phyloP scores from a whole-genome alignment of 2,888 invertebrate genomes.

The Scaptomyza caliginosa region DNA sequence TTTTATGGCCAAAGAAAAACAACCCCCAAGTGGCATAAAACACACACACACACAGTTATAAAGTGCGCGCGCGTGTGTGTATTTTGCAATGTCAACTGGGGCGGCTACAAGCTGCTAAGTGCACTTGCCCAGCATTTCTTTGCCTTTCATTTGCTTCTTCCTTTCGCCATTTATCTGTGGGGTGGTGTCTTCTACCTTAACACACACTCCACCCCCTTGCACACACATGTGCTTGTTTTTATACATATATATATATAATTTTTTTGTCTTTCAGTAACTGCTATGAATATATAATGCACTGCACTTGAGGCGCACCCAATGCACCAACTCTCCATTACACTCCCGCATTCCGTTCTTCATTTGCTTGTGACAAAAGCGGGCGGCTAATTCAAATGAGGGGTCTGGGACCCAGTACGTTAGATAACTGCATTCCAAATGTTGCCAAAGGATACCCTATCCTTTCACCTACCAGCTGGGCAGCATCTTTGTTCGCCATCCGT shows the following conservation, averaged over 20 bases:
- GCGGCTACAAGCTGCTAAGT: constrained; percentile 76
- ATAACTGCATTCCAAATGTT: constrained; percentile 74
- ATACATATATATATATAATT: constrained; percentile 21
- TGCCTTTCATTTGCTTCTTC: constrained; percentile 51
- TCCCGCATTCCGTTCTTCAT: constrained; percentile 2
- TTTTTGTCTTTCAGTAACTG: constrained; percentile 35
- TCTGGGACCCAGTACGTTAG: constrained; percentile 36
- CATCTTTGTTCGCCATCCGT: constrained; percentile 61
- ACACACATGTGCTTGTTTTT: constrained; percentile 23
- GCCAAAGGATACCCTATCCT: constrained; percentile 41
- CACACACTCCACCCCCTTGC: constrained; percentile 12
- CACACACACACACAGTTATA: constrained; percentile 11
- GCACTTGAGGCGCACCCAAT: constrained; percentile 62
- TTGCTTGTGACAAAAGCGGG: constrained; percentile 57
- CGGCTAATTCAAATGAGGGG: constrained; percentile 69
- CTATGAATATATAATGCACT: constrained; percentile 76
- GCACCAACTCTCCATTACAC: constrained; percentile 7
- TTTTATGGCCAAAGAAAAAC: constrained; percentile 71
- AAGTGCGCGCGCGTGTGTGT: constrained; percentile 21
- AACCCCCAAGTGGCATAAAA: constrained; percentile 69
- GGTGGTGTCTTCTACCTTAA: constrained; percentile 3
- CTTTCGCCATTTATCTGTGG: constrained; percentile 39
- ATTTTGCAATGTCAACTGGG: constrained; percentile 73
- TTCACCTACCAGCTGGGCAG: constrained; percentile 11
- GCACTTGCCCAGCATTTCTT: constrained; percentile 75